Base-by-base conservation (phyloP, 2,888 invertebrate genomes). In the Barypeithes pellucidus region DNA sequence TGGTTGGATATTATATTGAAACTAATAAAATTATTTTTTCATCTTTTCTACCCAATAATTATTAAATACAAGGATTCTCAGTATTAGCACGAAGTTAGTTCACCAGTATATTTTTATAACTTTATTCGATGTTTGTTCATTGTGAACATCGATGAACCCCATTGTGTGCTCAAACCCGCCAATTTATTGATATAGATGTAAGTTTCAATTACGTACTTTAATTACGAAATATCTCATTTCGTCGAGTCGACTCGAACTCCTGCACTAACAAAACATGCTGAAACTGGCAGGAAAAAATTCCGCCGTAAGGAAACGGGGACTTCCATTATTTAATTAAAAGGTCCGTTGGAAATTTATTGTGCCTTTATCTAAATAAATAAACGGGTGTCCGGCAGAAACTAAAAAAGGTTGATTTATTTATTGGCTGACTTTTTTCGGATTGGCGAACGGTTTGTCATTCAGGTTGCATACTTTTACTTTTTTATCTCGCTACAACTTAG, bases 281-380 rank as follows among this genome's bases (percentile, higher is more conserved):
- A 66, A 59, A 66, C 39, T 47, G 47, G 57, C 20, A 54, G 45
- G 24, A 60, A 67, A 71, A 71, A 70, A 57, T 65, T n/a, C 60
- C n/a, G 24, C 65, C 45, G 67, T 67, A 75, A 75, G 70, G 70
- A 71, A 75, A 67, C 71, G 36, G 67, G 71, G 57, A 57, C 62
- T 67, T 72, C 68, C 75, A 75, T 72, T 75, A 75, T 75, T 75
- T 75, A 75, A 75, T 75, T 75, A 75, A 75, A 75, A 72, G 75
- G 72, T 72, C 68, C 54, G 60, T 33, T n/a, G 59, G 50, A 72
- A 72, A 75, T 75, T 75, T 72, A 75, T 75, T 60, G 69, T 18
- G 65, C 54, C 72, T 75, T 75, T 75, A 75, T 72, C 75, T 72
- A 75, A 75, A 75, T 75, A 75, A 75, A 75, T 75, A 75, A 75